phyloP scores from a whole-genome alignment of 35 echinoderm and acorn worm genomes.

The Patiria miniata region DNA sequence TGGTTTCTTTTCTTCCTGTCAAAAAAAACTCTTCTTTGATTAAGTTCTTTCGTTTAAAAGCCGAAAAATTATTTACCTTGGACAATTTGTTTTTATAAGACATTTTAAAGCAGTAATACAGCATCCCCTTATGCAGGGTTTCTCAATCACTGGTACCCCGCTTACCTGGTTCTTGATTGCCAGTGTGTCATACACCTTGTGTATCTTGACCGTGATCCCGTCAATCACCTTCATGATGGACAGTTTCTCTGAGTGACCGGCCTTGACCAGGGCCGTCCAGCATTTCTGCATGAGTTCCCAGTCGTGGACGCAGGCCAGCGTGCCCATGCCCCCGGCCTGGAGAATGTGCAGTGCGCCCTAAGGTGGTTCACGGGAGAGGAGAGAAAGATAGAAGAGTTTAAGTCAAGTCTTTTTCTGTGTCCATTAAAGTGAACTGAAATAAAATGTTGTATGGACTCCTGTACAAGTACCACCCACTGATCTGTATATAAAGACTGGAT shows the following conservation, averaged over 20 bases:
- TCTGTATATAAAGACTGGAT: no score
- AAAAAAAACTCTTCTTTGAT: no score
- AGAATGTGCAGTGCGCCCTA: constrained; percentile 88
- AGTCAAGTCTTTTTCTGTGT: no score
- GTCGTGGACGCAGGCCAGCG: constrained; percentile 38
- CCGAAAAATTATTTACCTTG: no score
- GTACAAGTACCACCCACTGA: background rate
- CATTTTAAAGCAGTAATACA: no score
- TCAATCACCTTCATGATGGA: constrained; percentile 92
- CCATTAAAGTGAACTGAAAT: no score
- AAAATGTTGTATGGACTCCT: no score
- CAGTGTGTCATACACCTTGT: constrained; percentile 68
- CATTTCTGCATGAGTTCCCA: constrained; percentile 69
- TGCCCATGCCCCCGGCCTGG: constrained; percentile 39
- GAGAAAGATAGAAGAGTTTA: background rate
- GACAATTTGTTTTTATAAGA: no score
- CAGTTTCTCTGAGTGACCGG: constrained; percentile 96
- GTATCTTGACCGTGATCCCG: constrained; percentile 63
- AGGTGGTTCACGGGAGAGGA: background rate
- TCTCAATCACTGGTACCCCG: background rate
- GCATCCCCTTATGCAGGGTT: no score
- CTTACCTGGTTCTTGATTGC: constrained; percentile 63
- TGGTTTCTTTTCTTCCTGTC: no score
- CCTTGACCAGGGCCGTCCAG: constrained; percentile 83
- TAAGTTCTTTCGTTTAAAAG: no score